These are phyloP conservation scores for Platycercus adscitus DNA, from an alignment of 2,113 vertebrate genomes.

Conservation along the genomic window DNA sequence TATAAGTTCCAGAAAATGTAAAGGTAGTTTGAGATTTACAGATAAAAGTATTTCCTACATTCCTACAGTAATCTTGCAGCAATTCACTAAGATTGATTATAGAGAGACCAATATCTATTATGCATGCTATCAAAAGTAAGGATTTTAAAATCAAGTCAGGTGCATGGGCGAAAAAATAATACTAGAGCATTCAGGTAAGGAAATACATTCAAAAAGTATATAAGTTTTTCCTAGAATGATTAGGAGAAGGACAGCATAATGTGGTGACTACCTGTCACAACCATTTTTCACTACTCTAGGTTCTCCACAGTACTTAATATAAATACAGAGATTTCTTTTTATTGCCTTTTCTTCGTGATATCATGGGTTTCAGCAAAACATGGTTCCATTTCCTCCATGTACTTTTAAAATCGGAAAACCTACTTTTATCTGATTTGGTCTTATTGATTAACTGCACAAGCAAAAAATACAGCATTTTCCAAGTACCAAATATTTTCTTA, in stretches of 20 bases:
- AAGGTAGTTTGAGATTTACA: not conserved
- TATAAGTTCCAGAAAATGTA: not conserved
- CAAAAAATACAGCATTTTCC: not conserved
- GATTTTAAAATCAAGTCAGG: not conserved
- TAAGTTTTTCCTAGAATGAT: not conserved
- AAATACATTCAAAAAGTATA: not conserved
- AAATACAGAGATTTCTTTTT: not conserved
- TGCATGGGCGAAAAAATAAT: too few relatives aligned
- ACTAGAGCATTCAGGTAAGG: not conserved
- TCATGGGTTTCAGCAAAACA: not conserved
- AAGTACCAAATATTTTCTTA: not conserved
- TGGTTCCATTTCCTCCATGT: not conserved
- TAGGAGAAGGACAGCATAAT: not conserved
- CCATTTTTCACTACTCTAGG: not conserved
- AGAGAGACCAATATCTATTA: not conserved
- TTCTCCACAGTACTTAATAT: not conserved
- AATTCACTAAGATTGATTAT: not conserved
- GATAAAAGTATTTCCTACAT: not conserved
- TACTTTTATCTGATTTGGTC: not conserved
- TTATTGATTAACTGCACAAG: not conserved
- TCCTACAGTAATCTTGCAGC: not conserved
- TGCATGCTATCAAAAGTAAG: not conserved
- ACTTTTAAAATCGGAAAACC: not conserved
- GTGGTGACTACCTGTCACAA: not conserved
- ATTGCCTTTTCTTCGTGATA: not conserved